These are phyloP conservation scores for Neuroterus valhalla DNA, from an alignment of 1,140 invertebrate genomes.

Conservation along the genomic window DNA sequence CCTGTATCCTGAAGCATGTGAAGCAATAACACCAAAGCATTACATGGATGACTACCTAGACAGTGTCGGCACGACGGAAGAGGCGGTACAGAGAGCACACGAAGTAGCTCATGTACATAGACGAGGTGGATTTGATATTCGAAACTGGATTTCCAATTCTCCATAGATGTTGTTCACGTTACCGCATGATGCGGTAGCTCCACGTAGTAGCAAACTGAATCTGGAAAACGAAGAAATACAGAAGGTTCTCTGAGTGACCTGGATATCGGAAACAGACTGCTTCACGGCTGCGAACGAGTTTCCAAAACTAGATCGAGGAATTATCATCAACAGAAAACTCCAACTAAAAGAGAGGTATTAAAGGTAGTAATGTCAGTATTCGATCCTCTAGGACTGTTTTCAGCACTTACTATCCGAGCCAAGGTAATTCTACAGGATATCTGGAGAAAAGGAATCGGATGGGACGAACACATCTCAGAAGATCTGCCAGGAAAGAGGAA, in stretches of 20 bases:
- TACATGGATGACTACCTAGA: constrained; percentile 43
- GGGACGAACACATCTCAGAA: constrained; percentile 44
- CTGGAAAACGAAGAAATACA: neutral
- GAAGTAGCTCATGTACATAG: constrained; percentile 34
- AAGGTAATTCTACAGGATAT: constrained; percentile 50
- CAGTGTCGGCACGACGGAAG: constrained; percentile 27
- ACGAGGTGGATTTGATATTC: constrained; percentile 41
- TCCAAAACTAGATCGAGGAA: constrained; percentile 3
- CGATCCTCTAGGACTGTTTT: constrained; percentile 52
- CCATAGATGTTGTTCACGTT: neutral
- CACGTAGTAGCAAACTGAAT: neutral
- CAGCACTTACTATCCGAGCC: constrained; percentile 33
- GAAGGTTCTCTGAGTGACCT: constrained; percentile 32
- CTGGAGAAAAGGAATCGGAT: constrained; percentile 44
- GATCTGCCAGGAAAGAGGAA: constrained; percentile 25
- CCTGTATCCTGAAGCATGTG: neutral
- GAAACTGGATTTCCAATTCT: constrained; percentile 32
- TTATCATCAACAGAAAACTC: constrained; percentile 31
- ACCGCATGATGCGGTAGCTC: neutral
- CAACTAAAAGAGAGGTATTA: constrained; percentile 43
- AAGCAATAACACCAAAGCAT: neutral
- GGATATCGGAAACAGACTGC: neutral
- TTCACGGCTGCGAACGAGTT: constrained; percentile 9
- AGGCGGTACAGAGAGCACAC: constrained; percentile 15
- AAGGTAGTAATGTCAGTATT: constrained; percentile 51